Conservation (phyloP, 1,140 invertebrate genomes). For the Pachypsylla venusta region DNA sequence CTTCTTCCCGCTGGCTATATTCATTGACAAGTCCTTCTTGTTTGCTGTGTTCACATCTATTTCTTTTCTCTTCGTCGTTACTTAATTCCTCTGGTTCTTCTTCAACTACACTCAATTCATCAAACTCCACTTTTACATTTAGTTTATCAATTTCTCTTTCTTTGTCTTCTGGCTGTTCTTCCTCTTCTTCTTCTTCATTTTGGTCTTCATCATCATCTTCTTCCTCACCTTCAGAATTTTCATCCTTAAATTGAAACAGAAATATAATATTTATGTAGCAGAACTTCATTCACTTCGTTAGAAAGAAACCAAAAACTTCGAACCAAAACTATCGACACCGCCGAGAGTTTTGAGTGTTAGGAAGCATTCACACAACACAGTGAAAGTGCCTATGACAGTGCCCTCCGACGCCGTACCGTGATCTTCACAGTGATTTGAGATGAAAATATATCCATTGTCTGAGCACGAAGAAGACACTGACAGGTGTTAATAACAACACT, state of each 20-base stretch:
- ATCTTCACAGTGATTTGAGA: no score
- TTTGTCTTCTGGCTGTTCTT: constrained; percentile 21
- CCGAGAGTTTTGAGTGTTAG: no score
- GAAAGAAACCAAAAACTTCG: no score
- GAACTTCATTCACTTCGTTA: no score
- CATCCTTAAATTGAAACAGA: constrained; percentile 12
- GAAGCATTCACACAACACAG: no score
- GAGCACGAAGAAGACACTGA: no score
- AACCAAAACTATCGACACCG: no score
- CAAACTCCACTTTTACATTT: constrained; percentile 39
- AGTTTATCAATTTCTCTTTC: constrained; percentile 26
- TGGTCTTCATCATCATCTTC: constrained; percentile 26
- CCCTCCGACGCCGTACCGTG: no score
- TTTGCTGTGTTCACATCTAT: not conserved
- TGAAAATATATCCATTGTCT: no score
- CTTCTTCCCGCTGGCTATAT: not conserved
- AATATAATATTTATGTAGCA: no score
- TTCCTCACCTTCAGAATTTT: constrained; percentile 28
- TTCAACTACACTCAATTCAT: constrained; percentile 55
- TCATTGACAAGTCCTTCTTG: not conserved
- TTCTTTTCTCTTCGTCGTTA: not conserved
- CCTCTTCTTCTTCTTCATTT: constrained; percentile 26
- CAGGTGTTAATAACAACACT: no score
- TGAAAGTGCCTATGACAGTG: no score
- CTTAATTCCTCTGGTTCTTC: constrained; percentile 36